Percentiles rank a stretch among this genome's conserved stretches.
Conservation (phyloP, 2,797 vertebrate species). For the Pangasius larnaudii region DNA sequence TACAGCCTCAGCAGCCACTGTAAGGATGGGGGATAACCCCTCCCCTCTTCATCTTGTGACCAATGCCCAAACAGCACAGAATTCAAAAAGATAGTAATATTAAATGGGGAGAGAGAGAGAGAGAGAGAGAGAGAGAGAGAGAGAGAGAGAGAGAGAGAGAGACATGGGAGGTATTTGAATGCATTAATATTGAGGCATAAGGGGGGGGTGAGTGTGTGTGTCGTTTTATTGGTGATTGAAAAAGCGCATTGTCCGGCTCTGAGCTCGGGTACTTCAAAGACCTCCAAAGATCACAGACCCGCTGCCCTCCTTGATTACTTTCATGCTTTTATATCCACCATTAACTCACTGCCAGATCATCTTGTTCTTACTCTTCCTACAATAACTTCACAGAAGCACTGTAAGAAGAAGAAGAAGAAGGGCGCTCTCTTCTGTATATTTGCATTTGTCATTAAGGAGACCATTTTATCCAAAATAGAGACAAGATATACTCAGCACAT, state of each 20-base stretch:
- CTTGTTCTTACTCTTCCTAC: slow-evolving; percentile 83
- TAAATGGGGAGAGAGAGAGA: slow-evolving; percentile 75
- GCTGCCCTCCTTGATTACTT: slow-evolving; percentile 86
- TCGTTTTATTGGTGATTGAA: slow-evolving; percentile 71
- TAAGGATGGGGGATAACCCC: slow-evolving; percentile 62
- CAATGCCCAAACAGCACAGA: slow-evolving; percentile 86
- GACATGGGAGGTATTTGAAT: slow-evolving; percentile 70
- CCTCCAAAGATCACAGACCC: slow-evolving; percentile 78
- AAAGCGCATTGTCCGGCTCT: slow-evolving; percentile 80
- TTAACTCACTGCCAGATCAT: slow-evolving; percentile 84
- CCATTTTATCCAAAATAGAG: neutral
- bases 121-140: slow-evolving; percentile 60
- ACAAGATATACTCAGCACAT: neutral
- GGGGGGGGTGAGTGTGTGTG: slow-evolving; percentile 47
- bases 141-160: slow-evolving; percentile 52
- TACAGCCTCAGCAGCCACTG: slow-evolving; percentile 69
- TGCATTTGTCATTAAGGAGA: neutral
- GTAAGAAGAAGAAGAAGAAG: neutral
- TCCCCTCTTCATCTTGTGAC: slow-evolving; percentile 62
- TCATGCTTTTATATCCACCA: slow-evolving; percentile 81
- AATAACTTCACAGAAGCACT: slow-evolving; percentile 67
- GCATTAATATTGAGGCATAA: slow-evolving; percentile 27
- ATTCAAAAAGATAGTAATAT: slow-evolving; percentile 90
- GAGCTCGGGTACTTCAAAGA: slow-evolving; percentile 84
- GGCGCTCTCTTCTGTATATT: neutral